phyloP scores from a whole-genome alignment of 2,797 vertebrate species.

The Aplochiton taeniatus region DNA sequence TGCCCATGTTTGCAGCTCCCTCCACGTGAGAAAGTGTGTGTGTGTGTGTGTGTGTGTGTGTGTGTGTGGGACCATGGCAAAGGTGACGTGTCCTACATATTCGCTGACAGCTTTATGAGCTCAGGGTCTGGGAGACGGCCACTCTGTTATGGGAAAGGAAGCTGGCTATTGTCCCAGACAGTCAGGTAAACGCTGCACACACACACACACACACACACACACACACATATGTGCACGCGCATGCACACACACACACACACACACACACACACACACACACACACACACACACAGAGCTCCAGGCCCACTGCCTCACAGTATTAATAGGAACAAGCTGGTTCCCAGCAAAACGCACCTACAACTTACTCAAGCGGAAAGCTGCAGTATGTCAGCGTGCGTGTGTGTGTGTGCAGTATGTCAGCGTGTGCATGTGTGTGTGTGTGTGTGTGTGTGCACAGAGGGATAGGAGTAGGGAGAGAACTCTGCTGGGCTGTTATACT shows the following conservation, averaged over 20 bases:
- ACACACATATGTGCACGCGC: too few relatives aligned
- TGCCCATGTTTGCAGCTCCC: constrained; percentile 13
- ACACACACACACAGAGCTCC: not conserved
- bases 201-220: too few relatives aligned
- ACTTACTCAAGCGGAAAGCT: constrained; percentile 76
- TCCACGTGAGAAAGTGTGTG: constrained; percentile 7
- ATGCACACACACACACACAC: too few relatives aligned
- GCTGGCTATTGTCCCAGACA: constrained; percentile 83
- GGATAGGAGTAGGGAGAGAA: too few relatives aligned
- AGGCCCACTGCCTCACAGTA: constrained; percentile 33
- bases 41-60: constrained; percentile 34
- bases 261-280: too few relatives aligned
- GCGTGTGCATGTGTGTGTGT: constrained; percentile 13
- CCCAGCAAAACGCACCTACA: constrained; percentile 78
- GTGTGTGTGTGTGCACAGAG: too few relatives aligned
- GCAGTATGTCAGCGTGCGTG: constrained; percentile 52
- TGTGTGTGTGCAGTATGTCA: constrained; percentile 45
- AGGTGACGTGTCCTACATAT: constrained; percentile 85
- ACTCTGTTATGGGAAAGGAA: constrained; percentile 84
- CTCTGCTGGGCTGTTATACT: too few relatives aligned
- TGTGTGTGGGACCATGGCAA: constrained; percentile 75
- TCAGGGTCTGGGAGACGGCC: constrained; percentile 77
- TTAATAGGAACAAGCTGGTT: constrained; percentile 86
- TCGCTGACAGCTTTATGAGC: constrained; percentile 88
- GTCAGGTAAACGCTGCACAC: constrained; percentile 79